These are phyloP conservation scores for Smutsia gigantea DNA, from an alignment of 2,797 vertebrate species.

Conservation along the genomic window DNA sequence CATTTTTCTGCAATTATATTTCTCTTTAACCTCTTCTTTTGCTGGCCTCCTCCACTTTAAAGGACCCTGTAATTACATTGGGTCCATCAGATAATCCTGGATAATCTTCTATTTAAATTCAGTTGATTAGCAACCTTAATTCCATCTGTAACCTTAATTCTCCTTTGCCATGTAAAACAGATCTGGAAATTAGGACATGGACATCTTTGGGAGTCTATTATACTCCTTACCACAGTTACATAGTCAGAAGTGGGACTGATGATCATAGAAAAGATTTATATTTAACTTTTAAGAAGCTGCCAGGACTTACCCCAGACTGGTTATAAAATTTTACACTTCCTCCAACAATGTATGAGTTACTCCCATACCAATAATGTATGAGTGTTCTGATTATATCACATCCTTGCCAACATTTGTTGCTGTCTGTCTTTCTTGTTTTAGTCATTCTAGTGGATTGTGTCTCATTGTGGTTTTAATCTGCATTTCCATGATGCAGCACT, in stretches of 20 bases:
- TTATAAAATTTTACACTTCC: background rate
- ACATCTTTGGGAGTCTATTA: background rate
- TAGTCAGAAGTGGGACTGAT: background rate
- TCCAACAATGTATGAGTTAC: background rate
- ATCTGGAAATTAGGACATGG: background rate
- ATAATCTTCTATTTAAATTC: background rate
- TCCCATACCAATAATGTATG: background rate
- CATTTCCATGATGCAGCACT: background rate
- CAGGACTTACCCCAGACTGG: background rate
- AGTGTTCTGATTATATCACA: background rate
- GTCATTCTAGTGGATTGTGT: background rate
- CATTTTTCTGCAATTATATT: background rate
- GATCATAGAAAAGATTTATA: background rate
- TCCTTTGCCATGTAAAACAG: background rate
- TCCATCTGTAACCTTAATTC: background rate
- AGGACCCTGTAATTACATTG: background rate
- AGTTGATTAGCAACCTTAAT: background rate
- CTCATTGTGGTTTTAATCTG: background rate
- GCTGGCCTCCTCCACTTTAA: background rate
- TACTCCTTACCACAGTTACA: background rate
- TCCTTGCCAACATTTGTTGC: background rate
- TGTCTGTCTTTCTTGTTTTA: background rate
- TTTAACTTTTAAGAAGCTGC: background rate
- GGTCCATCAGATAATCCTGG: background rate
- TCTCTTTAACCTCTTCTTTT: background rate